These are phyloP conservation scores for Sprattus sprattus DNA, from an alignment of 2,113 vertebrate genomes.

Conservation along the genomic window DNA sequence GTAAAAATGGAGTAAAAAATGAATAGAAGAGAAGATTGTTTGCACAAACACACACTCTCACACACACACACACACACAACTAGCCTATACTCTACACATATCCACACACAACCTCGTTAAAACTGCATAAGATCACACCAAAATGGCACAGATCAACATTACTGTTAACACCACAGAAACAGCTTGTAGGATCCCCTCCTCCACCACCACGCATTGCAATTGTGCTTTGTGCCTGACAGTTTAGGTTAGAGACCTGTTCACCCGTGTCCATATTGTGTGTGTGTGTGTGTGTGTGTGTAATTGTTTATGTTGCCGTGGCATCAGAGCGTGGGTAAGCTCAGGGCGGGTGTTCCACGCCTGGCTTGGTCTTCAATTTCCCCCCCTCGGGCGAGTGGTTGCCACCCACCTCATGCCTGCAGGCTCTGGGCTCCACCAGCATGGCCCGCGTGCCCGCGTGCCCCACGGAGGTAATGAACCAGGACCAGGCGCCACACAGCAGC, in stretches of 20 bases:
- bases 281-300: background rate
- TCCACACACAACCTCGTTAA: no score
- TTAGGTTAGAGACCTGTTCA: background rate
- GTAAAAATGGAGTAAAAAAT: no score
- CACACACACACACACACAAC: no score
- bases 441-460: background rate
- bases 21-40: no score
- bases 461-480: background rate
- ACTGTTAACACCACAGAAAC: background rate
- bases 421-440: background rate
- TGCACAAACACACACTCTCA: no score
- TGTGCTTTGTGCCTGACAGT: background rate
- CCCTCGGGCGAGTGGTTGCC: background rate
- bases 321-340: background rate
- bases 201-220: background rate
- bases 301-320: constrained; percentile 8
- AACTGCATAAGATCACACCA: no score
- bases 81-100: no score
- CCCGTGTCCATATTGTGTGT: background rate
- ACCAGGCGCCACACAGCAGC: background rate
- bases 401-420: background rate
- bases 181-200: background rate
- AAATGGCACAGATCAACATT: no score
- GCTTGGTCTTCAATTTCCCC: background rate
- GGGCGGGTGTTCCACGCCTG: background rate